phyloP scores from a whole-genome alignment of 2,888 invertebrate species.

The Leucoma salicis region DNA sequence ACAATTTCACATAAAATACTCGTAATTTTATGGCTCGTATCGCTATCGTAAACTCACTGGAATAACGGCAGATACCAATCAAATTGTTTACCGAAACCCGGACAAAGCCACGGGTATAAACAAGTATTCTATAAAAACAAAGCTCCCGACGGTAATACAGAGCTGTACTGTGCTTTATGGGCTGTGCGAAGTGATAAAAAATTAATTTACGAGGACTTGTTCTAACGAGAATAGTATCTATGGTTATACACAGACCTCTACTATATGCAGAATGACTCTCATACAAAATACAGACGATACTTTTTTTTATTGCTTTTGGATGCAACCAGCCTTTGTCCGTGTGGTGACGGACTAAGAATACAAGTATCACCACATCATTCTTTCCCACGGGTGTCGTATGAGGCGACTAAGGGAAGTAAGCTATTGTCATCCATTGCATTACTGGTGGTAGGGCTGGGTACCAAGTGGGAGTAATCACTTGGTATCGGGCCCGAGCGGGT shows the following conservation, averaged over 20 bases:
- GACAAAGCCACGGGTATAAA: neutral
- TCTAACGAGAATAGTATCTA: too few species aligned
- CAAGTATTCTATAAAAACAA: slow-evolving; percentile 6
- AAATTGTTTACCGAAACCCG: neutral
- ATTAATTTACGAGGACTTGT: slow-evolving; percentile 41
- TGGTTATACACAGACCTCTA: too few species aligned
- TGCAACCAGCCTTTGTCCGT: neutral
- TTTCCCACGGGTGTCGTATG: neutral
- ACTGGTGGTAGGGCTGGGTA: too few species aligned
- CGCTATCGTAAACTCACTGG: neutral
- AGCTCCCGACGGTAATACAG: slow-evolving; percentile 19
- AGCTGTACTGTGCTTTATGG: slow-evolving; percentile 37
- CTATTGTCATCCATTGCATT: too few species aligned
- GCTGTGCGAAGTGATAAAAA: slow-evolving; percentile 41
- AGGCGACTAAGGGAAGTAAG: slow-evolving; percentile 9
- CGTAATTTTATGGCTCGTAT: neutral
- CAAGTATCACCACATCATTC: neutral
- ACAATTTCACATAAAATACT: too few species aligned
- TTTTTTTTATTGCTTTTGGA: too few species aligned
- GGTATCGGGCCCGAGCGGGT: too few species aligned
- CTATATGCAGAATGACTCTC: too few species aligned
- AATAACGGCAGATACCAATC: neutral
- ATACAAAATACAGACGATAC: too few species aligned
- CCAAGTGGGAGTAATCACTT: too few species aligned
- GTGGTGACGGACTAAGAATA: neutral